phyloP scores from a whole-genome alignment of 2,888 invertebrate genomes.

The Lissonota sp. region DNA sequence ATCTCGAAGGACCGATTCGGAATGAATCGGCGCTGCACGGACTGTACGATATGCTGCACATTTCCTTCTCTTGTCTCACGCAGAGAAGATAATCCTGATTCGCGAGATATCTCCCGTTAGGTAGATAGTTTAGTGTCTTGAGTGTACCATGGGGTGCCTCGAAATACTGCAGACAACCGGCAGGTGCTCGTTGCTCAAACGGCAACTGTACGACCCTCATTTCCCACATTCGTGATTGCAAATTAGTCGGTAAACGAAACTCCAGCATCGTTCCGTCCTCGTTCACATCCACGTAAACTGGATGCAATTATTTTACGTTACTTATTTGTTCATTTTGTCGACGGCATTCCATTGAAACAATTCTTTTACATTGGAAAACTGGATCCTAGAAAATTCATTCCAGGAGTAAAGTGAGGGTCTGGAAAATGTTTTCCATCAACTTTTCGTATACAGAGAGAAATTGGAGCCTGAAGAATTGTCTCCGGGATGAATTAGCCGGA shows the following conservation, averaged over 20 bases:
- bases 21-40: conserved; percentile 92
- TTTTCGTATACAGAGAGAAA: background rate
- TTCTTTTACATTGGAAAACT: background rate
- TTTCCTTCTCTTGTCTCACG: conserved; percentile 88
- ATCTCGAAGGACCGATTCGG: conserved; percentile 87
- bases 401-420: background rate
- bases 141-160: conserved; percentile 87
- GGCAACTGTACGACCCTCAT: conserved; percentile 91
- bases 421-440: background rate
- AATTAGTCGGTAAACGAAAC: conserved; percentile 86
- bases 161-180: conserved; percentile 91
- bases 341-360: too few relatives aligned
- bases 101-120: conserved; percentile 92
- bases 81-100: conserved; percentile 92
- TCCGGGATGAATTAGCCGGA: background rate
- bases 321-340: background rate
- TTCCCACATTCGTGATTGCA: conserved; percentile 91
- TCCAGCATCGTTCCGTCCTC: conserved; percentile 85
- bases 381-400: background rate
- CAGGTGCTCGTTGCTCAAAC: conserved; percentile 91
- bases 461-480: background rate
- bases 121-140: conserved; percentile 92
- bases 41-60: conserved; percentile 91
- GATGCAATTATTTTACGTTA: conserved; percentile 8
- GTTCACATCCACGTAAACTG: conserved; percentile 90